Conservation (phyloP, 2,797 vertebrate genomes). For the Pangasius djambal region DNA sequence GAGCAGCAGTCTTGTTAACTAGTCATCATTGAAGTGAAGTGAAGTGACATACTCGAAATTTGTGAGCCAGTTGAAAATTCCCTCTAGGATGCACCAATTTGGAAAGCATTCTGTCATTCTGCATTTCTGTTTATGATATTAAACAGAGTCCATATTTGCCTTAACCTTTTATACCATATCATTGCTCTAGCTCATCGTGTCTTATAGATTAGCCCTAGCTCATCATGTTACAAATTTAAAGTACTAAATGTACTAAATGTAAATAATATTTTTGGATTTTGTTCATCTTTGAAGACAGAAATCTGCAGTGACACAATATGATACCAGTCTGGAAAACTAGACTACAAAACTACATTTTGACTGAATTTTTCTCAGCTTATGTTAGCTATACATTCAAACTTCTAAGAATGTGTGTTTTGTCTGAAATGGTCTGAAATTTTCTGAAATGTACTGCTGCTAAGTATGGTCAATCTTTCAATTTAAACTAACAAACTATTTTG, state of each 20-base stretch:
- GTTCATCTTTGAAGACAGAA: neutral
- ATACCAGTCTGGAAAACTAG: neutral
- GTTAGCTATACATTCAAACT: neutral
- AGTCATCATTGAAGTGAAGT: neutral
- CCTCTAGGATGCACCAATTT: neutral
- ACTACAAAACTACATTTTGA: neutral
- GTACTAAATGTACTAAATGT: neutral
- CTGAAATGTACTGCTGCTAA: neutral
- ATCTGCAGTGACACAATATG: neutral
- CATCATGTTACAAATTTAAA: neutral
- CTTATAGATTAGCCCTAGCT: no score
- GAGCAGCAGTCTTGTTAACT: neutral
- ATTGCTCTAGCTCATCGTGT: neutral
- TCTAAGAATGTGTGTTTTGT: neutral
- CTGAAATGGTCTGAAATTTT: neutral
- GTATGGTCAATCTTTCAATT: neutral
- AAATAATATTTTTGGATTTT: neutral
- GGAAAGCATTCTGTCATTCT: neutral
- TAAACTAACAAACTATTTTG: neutral
- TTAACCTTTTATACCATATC: neutral
- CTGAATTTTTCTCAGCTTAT: neutral
- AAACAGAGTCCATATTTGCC: neutral
- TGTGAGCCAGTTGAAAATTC: neutral
- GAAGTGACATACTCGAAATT: no score
- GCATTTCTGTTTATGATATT: neutral